Evolutionary conservation across 2,113 vertebrate genomes (phyloP), one percentile per base, ranked within the genome.

Genomic region (Symphodus melops): DNA sequence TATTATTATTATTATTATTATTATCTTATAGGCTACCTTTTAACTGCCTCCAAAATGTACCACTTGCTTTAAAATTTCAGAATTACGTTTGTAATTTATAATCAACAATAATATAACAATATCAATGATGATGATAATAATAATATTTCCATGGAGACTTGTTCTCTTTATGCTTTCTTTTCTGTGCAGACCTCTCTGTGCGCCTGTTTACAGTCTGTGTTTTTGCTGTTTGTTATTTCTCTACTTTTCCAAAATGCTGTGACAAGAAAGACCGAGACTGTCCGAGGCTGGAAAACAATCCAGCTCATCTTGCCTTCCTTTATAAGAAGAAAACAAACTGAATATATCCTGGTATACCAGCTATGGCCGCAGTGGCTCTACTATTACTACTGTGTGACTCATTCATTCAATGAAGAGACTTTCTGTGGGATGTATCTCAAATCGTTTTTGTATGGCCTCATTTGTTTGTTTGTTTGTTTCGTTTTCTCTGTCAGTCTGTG

Each of bases 241-340:
- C 88, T 92, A 85, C 94, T 96, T 96, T 93, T 95, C 93, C 79
- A 84, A 90, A 96, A 96, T 95, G 95, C 95, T 97, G 96, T 96
- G 96, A 96, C 93, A 94, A 96, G 91, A 96, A 95, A 95, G 87
- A 90, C 89, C 87, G 82, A 91, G 88, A 91, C 86, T 88, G 89
- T 96, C 95, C 94, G 48, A 51, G 95, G 95, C 95, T 95, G 95
- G 95, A 96, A 94, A 88, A 92, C 95, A 95, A 94, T 83, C 84
- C 94, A 95, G 95, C 94, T 95, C 95, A 92, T 95, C 94, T 95
- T 96, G 96, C 95, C 96, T 96, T 97, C 96, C 94, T 96, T 96
- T 97, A 94, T 95, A 94, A 89, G 91, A 95, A 95, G 90, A 94
- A 54, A 73, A 69, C 48, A 64, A 61, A 39, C 64, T 91, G 94